Evolutionary conservation across 2,113 vertebrate genomes (phyloP).

Genomic region (Mormoops blainvillei): DNA sequence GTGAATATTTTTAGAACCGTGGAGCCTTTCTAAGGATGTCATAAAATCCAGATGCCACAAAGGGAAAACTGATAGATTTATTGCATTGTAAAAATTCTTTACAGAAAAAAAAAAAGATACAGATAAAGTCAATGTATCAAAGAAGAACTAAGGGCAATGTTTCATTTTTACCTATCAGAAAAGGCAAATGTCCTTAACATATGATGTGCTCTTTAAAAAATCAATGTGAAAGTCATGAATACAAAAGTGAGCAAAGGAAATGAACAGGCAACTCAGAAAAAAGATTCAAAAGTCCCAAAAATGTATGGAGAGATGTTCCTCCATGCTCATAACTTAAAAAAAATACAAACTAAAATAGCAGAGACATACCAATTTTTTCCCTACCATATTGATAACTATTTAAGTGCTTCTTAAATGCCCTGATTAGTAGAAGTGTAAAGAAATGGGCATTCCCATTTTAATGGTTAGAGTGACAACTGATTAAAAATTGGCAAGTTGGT

Average conservation of each 20-base stretch:
- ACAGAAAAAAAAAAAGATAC: not conserved
- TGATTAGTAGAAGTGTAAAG: not conserved
- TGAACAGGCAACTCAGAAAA: not conserved
- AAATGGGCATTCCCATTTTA: not conserved
- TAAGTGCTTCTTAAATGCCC: not conserved
- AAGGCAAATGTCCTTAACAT: not conserved
- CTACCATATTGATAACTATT: not conserved
- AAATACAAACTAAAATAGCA: not conserved
- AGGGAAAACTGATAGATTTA: constrained; percentile 23
- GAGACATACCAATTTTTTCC: not conserved
- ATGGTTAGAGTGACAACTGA: not conserved
- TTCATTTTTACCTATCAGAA: not conserved
- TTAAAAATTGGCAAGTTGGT: not conserved
- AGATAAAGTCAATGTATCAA: not conserved
- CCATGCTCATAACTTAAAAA: not conserved
- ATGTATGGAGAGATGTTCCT: not conserved
- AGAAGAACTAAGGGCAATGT: not conserved
- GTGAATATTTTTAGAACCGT: constrained; percentile 25
- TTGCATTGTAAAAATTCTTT: constrained; percentile 3
- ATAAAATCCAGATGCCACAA: not conserved
- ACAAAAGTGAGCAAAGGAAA: constrained; percentile 19
- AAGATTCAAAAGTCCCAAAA: not conserved
- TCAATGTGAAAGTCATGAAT: not conserved
- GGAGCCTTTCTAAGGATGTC: not conserved
- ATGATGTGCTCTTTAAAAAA: constrained; percentile 17